phyloP scores from a whole-genome alignment of 2,113 vertebrate species.

The Chauna torquata region DNA sequence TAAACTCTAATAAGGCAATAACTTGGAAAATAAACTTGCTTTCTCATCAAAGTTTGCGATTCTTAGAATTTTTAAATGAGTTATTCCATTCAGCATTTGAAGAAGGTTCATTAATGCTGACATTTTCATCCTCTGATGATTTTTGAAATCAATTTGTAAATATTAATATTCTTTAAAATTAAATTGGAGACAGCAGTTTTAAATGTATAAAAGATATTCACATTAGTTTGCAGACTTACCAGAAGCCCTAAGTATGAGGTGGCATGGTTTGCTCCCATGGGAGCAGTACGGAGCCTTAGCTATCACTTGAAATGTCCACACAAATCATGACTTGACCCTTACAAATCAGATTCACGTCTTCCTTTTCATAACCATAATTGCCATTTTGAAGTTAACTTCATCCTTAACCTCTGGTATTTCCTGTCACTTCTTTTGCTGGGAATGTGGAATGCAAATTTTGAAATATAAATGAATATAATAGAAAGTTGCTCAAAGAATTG shows the following conservation, averaged over 20 bases:
- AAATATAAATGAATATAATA: not conserved
- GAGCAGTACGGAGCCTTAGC: not conserved
- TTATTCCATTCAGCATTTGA: not conserved
- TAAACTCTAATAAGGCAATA: not conserved
- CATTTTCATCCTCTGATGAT: not conserved
- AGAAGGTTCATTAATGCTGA: not conserved
- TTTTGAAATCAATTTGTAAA: not conserved
- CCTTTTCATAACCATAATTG: not conserved
- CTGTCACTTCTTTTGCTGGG: not conserved
- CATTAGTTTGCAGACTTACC: not conserved
- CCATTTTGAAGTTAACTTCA: not conserved
- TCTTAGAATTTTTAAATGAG: not conserved
- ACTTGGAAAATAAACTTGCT: not conserved
- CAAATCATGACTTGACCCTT: not conserved
- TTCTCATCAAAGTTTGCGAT: not conserved
- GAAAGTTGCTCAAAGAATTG: not conserved
- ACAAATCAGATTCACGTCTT: not conserved
- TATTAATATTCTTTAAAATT: constrained; percentile 1
- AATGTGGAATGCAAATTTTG: constrained; percentile 7
- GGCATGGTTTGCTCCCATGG: not conserved
- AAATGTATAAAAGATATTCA: not conserved
- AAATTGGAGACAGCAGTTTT: not conserved
- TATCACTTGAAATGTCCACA: not conserved
- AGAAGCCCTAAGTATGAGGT: not conserved
- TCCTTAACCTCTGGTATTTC: not conserved